Conservation (phyloP, 2,113 vertebrate genomes). For the Cynopterus brachyotis region DNA sequence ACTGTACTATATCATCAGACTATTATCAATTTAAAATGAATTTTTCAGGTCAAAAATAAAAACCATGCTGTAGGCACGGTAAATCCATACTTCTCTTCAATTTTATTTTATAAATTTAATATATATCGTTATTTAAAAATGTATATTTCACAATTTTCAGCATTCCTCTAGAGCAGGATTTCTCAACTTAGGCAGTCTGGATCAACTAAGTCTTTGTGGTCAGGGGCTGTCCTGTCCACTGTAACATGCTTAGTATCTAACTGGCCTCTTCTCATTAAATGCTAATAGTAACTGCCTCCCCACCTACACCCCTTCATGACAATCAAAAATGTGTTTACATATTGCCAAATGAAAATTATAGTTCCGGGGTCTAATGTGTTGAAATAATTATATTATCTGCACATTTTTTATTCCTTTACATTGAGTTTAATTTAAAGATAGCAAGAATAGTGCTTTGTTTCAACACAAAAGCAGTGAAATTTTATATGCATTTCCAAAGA, state of each 20-base stretch:
- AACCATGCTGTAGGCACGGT: neutral
- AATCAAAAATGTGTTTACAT: neutral
- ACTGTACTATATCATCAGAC: neutral
- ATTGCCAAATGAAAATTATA: neutral
- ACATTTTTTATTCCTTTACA: neutral
- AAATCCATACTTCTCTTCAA: neutral
- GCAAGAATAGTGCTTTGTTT: neutral
- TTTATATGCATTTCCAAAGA: neutral
- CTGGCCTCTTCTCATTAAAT: neutral
- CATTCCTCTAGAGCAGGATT: neutral
- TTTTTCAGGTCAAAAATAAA: neutral
- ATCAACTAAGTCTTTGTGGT: neutral
- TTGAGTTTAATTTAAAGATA: conserved; percentile 10
- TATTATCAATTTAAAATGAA: neutral
- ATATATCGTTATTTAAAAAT: conserved; percentile 12
- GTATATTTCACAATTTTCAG: neutral
- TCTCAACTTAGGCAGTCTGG: neutral
- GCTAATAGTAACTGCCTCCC: neutral
- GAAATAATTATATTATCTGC: neutral
- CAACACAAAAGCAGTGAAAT: neutral
- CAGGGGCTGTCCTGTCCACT: neutral
- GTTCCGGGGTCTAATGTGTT: neutral
- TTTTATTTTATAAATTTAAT: neutral
- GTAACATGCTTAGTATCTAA: neutral
- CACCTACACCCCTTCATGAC: neutral